Evolutionary conservation across 2,888 invertebrate genomes (phyloP).

Genomic region (Antheraea assamensis): DNA sequence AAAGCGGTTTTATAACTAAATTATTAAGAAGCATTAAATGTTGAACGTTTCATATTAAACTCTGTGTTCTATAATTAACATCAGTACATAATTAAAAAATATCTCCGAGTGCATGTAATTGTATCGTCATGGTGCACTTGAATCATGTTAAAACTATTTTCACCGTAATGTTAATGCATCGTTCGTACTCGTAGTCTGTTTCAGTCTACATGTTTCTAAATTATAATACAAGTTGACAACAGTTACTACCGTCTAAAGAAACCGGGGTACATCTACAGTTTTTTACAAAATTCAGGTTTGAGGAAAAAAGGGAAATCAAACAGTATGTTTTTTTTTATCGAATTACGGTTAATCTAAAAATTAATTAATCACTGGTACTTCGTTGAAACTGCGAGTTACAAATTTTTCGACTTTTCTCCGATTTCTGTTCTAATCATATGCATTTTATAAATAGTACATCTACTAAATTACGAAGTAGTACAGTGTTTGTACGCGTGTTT

Average conservation of each 20-base stretch:
- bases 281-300: no score
- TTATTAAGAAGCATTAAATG: neutral
- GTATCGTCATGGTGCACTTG: slow-evolving; percentile 1
- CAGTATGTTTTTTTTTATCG: no score
- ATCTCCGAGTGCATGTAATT: neutral
- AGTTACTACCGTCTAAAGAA: neutral
- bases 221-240: neutral
- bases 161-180: slow-evolving; percentile 36
- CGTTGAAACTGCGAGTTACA: no score
- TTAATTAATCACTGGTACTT: no score
- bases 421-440: neutral
- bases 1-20: neutral
- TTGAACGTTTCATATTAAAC: neutral
- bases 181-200: slow-evolving; percentile 31
- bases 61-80: neutral
- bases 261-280: no score
- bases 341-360: no score
- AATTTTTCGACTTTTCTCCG: no score
- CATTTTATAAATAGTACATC: neutral
- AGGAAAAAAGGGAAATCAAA: no score
- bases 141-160: slow-evolving; percentile 29
- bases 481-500: no score
- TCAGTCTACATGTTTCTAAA: slow-evolving; percentile 43
- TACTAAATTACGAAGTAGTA: neutral
- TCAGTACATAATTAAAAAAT: neutral